phyloP scores from a whole-genome alignment of 2,888 invertebrate genomes.

The Acronicta aceris region DNA sequence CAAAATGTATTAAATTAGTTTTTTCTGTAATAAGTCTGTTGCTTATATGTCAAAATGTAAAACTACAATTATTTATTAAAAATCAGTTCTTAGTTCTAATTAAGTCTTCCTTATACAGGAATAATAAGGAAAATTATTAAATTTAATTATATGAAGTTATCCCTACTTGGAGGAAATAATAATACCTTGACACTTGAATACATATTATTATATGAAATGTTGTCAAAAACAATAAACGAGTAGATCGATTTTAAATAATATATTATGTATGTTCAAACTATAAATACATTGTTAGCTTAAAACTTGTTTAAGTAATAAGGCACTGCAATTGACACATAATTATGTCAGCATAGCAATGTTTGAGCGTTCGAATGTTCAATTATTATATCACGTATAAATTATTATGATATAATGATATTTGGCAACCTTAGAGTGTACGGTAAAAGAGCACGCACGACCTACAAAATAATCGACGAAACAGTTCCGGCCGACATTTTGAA shows the following conservation, averaged over 20 bases:
- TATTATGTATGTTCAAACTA: not conserved
- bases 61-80: not conserved
- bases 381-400: constrained; percentile 30
- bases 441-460: constrained; percentile 62
- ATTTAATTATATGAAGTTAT: not conserved
- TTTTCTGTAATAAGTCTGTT: not conserved
- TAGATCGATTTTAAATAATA: no score
- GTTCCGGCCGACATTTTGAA: constrained; percentile 29
- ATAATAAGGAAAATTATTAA: not conserved
- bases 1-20: not conserved
- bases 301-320: constrained; percentile 3
- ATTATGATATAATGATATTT: constrained; percentile 39
- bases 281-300: not conserved
- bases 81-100: not conserved
- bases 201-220: no score
- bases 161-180: no score
- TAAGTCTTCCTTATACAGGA: not conserved
- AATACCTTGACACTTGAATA: no score
- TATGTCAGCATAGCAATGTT: constrained; percentile 18
- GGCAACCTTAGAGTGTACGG: constrained; percentile 39
- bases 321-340: constrained; percentile 7
- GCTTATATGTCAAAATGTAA: not conserved
- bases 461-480: constrained; percentile 50
- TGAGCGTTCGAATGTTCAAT: constrained; percentile 16
- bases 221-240: no score